phyloP scores from a whole-genome alignment of 2,113 vertebrate genomes.

The Mugil cephalus region DNA sequence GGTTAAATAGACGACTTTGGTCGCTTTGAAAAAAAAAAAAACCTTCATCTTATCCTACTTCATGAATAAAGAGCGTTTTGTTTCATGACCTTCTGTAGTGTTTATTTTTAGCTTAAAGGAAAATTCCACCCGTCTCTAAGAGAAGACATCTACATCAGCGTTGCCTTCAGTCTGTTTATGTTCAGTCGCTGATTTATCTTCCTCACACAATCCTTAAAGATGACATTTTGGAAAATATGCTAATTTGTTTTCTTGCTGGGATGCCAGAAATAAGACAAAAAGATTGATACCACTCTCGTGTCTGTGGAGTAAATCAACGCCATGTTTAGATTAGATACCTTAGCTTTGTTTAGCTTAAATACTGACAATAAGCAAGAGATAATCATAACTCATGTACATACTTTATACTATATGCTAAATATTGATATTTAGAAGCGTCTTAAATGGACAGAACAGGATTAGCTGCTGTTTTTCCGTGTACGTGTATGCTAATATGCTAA shows the following conservation, averaged over 20 bases:
- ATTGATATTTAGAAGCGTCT: no score
- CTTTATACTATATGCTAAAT: no score
- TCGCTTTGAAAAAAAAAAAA: slow-evolving; percentile 26
- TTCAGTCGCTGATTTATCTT: not conserved
- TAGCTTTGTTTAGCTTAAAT: no score
- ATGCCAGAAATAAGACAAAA: not conserved
- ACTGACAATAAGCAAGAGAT: no score
- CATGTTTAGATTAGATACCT: no score
- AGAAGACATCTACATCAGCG: slow-evolving; percentile 2
- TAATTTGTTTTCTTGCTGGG: not conserved
- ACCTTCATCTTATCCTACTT: slow-evolving; percentile 26
- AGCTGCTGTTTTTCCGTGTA: no score
- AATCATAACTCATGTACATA: no score
- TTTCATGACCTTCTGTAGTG: slow-evolving; percentile 58
- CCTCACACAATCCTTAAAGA: not conserved
- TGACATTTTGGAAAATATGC: not conserved
- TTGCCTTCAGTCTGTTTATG: not conserved
- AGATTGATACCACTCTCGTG: no score
- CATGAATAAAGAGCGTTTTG: slow-evolving; percentile 30
- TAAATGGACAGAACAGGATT: no score
- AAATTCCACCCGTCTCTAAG: slow-evolving; percentile 20
- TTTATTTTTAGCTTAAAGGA: slow-evolving; percentile 52
- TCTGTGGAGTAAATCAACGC: no score
- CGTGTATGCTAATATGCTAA: no score
- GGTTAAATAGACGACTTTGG: slow-evolving; percentile 26